Conservation (phyloP, 1,140 invertebrate genomes). For the Trypoxylus dichotomus region DNA sequence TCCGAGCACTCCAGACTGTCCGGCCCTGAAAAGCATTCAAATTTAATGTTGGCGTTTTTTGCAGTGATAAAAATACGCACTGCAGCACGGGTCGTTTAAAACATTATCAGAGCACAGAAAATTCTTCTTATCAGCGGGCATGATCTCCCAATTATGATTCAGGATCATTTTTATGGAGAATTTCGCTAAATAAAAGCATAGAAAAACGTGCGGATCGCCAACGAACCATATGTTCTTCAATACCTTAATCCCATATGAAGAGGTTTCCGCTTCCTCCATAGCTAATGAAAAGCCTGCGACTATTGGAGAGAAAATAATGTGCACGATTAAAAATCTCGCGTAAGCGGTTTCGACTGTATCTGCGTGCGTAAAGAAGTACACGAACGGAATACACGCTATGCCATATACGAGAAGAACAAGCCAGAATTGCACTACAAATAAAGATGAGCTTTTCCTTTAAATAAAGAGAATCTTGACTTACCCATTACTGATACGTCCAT, state of each 20-base stretch:
- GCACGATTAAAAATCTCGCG: neutral
- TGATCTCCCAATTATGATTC: slow-evolving; percentile 22
- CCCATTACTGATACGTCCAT: neutral
- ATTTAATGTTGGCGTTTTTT: neutral
- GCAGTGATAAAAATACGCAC: neutral
- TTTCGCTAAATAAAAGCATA: neutral
- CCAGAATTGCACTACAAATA: neutral
- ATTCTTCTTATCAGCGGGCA: neutral
- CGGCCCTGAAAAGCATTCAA: neutral
- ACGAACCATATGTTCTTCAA: neutral
- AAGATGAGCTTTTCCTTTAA: neutral
- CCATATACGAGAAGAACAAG: neutral
- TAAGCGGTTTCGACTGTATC: neutral
- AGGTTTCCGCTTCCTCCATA: neutral
- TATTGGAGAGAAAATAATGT: neutral
- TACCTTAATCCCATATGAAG: no score
- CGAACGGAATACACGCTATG: neutral
- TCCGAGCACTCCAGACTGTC: neutral
- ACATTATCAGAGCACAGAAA: neutral
- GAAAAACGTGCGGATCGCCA: neutral
- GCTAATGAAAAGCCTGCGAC: neutral
- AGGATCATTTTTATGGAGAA: neutral
- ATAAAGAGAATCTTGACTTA: neutral
- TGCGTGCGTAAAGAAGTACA: neutral
- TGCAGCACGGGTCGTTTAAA: neutral